Percentiles rank a stretch among this genome's conserved stretches.
phyloP scores from a whole-genome alignment of 2,113 vertebrate genomes.

The rabbit (Oryctolagus cuniculus) region DNA sequence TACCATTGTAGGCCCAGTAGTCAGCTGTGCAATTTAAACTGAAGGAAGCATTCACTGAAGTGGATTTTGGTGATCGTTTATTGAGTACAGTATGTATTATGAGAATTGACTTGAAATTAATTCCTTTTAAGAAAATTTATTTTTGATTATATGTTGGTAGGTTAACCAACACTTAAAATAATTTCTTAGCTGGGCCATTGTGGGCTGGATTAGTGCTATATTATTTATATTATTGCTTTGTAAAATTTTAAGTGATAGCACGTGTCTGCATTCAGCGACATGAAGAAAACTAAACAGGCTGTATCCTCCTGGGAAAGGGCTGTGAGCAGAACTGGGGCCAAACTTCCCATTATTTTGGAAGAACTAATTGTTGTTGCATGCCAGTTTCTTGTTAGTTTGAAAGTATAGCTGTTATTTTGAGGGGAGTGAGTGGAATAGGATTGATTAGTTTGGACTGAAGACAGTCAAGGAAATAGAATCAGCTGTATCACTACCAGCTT shows the following conservation, averaged over 20 bases:
- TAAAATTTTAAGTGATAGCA: not conserved
- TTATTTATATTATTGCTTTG: not conserved
- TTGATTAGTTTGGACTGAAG: not conserved
- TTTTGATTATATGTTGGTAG: conserved; percentile 24
- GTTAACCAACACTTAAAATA: not conserved
- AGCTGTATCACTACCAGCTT: not conserved
- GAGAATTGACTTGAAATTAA: conserved; percentile 8
- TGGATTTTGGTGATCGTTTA: not conserved
- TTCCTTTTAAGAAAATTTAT: not conserved
- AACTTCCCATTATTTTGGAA: conserved; percentile 16
- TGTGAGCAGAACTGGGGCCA: not conserved
- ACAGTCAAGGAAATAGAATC: not conserved
- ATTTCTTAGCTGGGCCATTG: not conserved
- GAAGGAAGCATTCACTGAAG: conserved; percentile 21
- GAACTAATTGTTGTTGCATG: not conserved
- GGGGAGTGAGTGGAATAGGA: not conserved
- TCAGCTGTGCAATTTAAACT: not conserved
- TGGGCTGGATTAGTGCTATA: not conserved
- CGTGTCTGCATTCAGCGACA: not conserved
- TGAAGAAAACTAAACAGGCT: not conserved
- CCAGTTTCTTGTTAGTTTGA: not conserved
- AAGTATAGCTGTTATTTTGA: not conserved
- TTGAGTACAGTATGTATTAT: conserved; percentile 37
- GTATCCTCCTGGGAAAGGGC: not conserved
- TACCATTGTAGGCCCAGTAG: conserved; percentile 35